phyloP scores from a whole-genome alignment of 2,888 invertebrate genomes.

The Lysandra bellargus region DNA sequence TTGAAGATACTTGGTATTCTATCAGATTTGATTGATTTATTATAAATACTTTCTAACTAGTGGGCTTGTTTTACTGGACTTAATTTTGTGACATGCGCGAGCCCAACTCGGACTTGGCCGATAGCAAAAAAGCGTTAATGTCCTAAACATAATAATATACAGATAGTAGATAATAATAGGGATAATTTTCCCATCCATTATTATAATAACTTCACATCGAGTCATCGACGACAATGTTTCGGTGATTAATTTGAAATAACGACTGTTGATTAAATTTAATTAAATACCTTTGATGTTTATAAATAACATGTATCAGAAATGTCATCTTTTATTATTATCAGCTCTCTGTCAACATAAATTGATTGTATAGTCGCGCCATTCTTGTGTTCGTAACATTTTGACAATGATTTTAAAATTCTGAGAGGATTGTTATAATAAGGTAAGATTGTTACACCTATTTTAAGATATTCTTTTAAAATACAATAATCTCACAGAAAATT shows the following conservation, averaged over 20 bases:
- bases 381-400: not conserved
- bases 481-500: not conserved
- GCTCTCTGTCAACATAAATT: not conserved
- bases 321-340: not conserved
- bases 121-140: not conserved
- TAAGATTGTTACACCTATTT: not conserved
- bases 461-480: not conserved
- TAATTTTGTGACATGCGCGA: too few relatives aligned
- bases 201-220: not conserved
- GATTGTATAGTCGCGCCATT: too few relatives aligned
- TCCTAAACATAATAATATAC: not conserved
- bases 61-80: too few relatives aligned
- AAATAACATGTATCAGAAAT: not conserved
- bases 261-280: conserved; percentile 4
- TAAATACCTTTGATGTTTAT: not conserved
- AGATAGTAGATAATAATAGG: not conserved
- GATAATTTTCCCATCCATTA: not conserved
- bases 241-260: not conserved
- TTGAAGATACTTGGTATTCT: too few relatives aligned
- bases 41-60: too few relatives aligned
- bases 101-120: too few relatives aligned
- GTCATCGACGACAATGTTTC: not conserved
- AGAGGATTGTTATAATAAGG: too few relatives aligned
- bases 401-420: too few relatives aligned
- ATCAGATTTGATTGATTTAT: too few relatives aligned